These are phyloP conservation scores for Brachynemurus nebulosus DNA, from an alignment of 2,888 invertebrate genomes.

Conservation along the genomic window DNA sequence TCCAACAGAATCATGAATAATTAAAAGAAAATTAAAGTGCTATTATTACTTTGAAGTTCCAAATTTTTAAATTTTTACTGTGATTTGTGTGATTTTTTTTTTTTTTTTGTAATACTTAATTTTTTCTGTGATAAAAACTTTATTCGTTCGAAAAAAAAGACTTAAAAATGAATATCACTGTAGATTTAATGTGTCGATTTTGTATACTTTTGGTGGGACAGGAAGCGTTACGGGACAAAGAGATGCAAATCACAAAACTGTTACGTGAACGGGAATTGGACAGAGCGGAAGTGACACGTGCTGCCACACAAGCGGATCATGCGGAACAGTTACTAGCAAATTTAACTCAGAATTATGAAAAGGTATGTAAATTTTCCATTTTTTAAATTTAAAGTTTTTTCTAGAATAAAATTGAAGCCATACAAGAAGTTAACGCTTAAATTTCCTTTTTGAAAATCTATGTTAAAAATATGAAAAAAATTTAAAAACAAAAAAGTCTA, in stretches of 20 bases:
- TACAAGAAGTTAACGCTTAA: too few species aligned
- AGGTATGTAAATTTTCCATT: conserved; percentile 33
- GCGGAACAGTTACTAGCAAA: conserved; percentile 49
- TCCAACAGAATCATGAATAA: too few species aligned
- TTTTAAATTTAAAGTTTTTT: conserved; percentile 24
- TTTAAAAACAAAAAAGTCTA: too few species aligned
- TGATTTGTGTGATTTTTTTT: background rate
- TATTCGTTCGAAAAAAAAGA: background rate
- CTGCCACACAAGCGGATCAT: conserved; percentile 66
- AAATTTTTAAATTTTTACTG: too few species aligned
- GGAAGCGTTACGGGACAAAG: conserved; percentile 87
- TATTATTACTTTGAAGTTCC: too few species aligned
- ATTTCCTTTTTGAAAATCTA: too few species aligned
- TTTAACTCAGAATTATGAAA: conserved; percentile 47
- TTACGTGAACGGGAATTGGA: conserved; percentile 85
- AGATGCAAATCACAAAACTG: conserved; percentile 84
- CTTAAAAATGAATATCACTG: conserved; percentile 6
- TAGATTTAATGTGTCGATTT: conserved; percentile 9
- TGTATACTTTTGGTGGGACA: conserved; percentile 27
- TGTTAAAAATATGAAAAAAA: too few species aligned
- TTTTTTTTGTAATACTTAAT: background rate
- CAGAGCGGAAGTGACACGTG: conserved; percentile 73
- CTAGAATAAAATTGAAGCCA: too few species aligned
- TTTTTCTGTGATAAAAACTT: background rate
- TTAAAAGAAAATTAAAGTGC: too few species aligned